Base-by-base conservation (phyloP, 2,888 invertebrate species). In the Netelia inedita region DNA sequence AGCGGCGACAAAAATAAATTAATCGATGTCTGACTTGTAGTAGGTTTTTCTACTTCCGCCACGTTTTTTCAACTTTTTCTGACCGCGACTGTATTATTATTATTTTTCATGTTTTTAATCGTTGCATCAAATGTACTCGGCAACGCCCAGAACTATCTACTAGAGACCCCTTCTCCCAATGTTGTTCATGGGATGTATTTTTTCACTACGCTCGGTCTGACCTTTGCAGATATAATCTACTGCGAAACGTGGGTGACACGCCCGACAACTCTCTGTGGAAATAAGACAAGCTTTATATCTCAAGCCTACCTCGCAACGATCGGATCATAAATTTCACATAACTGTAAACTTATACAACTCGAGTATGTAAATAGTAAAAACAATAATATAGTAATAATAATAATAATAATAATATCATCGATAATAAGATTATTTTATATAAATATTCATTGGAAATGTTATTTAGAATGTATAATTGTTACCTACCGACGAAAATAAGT, bases 331-430 rank as follows among this genome's bases (percentile, higher is more conserved):
- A 82, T 82, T 82, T 61, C 82, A 55, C 82, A 75, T 85, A 82
- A 82, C 82, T 74, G 78, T 82, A 75, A 79, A 79, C 82, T 85
- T 82, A 85, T 75, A 82, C 85, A 82, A 79, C 82, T 66, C 35
- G 21, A 23, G 65, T 71, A 35, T 11, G 59, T 46, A 10, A 68
- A 63, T 53, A 57, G 57, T 16, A 72, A 76, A 55, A 61, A 69
- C 16, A 46, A 63, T 63, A 71, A 65, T 63, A n/a, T 19, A 55
- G 3, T 55, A 16, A 55, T 57, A 41, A 21, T 23, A n/a, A 57
- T 57, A 10, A 46, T 11, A 59, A 46, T 53, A 57, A 23, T 57
- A 23, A 8, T 73, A 2, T 57, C 19, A 2, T 19, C 10, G 11
- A 46, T 61, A 23, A 23, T 61, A 11, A 35, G 35, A 35, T 6